Evolutionary conservation across 2,113 vertebrate species (phyloP).

Genomic region (Charadrius vociferus): DNA sequence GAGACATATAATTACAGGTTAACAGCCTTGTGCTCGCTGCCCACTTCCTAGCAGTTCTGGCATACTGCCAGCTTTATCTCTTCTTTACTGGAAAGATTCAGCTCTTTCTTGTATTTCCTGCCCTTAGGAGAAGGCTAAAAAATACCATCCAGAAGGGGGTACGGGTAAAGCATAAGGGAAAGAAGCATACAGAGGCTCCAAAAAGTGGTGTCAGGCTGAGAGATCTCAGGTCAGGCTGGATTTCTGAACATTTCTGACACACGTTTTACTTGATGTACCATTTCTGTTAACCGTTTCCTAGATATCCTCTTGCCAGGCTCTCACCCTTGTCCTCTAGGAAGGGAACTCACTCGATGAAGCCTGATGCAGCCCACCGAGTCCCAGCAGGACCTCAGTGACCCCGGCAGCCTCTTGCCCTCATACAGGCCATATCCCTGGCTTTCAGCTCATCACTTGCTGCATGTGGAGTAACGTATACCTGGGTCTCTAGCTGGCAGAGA

Average conservation of each 20-base stretch:
- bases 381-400: neutral
- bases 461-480: neutral
- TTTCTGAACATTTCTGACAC: neutral
- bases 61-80: neutral
- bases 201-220: neutral
- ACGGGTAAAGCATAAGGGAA: neutral
- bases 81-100: neutral
- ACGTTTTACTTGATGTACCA: neutral
- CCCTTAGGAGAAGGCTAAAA: neutral
- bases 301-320: neutral
- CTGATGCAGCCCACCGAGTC: neutral
- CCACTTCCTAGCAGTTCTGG: neutral
- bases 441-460: neutral
- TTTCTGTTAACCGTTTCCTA: neutral
- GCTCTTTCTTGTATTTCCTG: neutral
- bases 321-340: neutral
- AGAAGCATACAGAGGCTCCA: neutral
- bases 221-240: neutral
- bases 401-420: neutral
- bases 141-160: neutral
- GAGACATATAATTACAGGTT: slow-evolving; percentile 37
- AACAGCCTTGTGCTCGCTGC: neutral
- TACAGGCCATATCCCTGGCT: accelerated
- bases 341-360: neutral
- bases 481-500: neutral